Evolutionary conservation across 2,888 invertebrate genomes (phyloP).

Genomic region (Lingula anatina): DNA sequence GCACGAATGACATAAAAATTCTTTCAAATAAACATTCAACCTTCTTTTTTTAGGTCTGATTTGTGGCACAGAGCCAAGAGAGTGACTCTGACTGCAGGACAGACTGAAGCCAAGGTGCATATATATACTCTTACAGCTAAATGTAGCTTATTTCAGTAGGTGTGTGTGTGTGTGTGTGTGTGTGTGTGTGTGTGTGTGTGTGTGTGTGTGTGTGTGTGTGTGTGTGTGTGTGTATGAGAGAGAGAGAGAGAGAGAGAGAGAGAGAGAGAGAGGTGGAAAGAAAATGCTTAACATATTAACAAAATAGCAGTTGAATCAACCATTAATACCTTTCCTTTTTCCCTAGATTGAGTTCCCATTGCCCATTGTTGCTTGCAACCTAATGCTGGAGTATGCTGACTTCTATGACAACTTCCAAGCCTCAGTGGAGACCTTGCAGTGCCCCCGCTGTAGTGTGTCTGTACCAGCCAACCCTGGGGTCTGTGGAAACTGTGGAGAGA

Average conservation of each 20-base stretch:
- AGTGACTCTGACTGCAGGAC: slow-evolving; percentile 81
- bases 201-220: no score
- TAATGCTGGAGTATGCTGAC: slow-evolving; percentile 97
- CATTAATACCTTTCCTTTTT: not conserved
- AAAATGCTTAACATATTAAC: no score
- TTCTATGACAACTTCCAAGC: slow-evolving; percentile 84
- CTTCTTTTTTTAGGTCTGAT: slow-evolving; percentile 31
- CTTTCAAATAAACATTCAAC: not conserved
- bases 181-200: no score
- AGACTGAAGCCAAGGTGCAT: slow-evolving; percentile 78
- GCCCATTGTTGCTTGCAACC: slow-evolving; percentile 94
- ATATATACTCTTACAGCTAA: not conserved
- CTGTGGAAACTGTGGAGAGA: slow-evolving; percentile 94
- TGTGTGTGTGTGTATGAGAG: no score
- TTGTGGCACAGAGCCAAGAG: slow-evolving; percentile 97
- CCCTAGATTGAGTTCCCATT: slow-evolving; percentile 81
- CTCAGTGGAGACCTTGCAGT: slow-evolving; percentile 88
- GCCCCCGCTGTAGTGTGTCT: slow-evolving; percentile 91
- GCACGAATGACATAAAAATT: not conserved
- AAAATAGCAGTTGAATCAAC: no score
- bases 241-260: no score
- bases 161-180: no score
- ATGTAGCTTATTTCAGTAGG: no score
- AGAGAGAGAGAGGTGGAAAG: no score
- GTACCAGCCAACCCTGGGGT: slow-evolving; percentile 97